These are phyloP conservation scores for Heliocidaris tuberculata DNA, from an alignment of 35 echinoderm and acorn worm genomes.

Conservation along the genomic window DNA sequence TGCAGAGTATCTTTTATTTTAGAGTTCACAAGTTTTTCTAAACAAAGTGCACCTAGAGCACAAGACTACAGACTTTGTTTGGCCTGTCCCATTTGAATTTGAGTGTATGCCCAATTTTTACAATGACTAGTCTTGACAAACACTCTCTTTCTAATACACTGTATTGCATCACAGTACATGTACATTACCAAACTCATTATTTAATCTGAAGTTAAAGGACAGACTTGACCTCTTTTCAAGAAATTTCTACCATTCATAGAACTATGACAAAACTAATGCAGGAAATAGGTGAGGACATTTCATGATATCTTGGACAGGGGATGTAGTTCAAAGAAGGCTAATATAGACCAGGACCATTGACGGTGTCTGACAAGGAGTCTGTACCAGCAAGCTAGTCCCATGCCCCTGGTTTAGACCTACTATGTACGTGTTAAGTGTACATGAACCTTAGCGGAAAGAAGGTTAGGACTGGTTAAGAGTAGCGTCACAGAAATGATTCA, in stretches of 20 bases:
- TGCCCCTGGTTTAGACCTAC: not conserved
- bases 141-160: too few species aligned
- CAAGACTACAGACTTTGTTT: too few species aligned
- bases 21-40: too few species aligned
- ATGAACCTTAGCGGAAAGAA: slow-evolving; percentile 8
- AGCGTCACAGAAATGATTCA: not conserved
- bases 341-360: not conserved
- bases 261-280: not conserved
- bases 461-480: slow-evolving; percentile 11
- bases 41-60: too few species aligned
- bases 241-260: not conserved
- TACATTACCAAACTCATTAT: not conserved
- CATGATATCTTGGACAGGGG: not conserved
- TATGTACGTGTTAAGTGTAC: not conserved
- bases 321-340: not conserved
- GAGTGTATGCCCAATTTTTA: too few species aligned
- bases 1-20: too few species aligned
- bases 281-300: not conserved
- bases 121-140: too few species aligned
- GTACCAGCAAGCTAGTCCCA: not conserved
- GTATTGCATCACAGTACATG: too few species aligned
- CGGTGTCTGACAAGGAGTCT: not conserved
- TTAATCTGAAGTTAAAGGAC: not conserved
- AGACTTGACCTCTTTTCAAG: not conserved
- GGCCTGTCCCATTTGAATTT: too few species aligned